These are phyloP conservation scores for Orientallactaga bullata DNA, from an alignment of 2,113 vertebrate species.

Conservation along the genomic window DNA sequence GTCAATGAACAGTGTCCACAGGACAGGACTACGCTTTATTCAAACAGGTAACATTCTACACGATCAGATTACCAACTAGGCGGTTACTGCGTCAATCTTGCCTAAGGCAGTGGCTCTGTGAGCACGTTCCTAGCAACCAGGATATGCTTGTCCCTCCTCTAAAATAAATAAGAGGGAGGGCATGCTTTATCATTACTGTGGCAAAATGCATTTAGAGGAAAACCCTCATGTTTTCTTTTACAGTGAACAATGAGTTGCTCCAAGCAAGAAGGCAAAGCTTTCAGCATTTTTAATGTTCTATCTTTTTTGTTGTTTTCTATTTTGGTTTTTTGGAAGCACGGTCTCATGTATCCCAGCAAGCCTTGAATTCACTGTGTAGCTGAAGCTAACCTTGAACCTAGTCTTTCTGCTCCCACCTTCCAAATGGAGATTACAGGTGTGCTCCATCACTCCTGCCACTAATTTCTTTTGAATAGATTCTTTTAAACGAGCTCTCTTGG, in stretches of 20 bases:
- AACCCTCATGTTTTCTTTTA: not conserved
- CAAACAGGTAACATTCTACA: slow-evolving; percentile 83
- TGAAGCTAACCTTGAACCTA: not conserved
- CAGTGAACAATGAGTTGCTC: not conserved
- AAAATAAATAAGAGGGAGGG: not conserved
- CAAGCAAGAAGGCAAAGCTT: slow-evolving; percentile 21
- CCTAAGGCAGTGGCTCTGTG: not conserved
- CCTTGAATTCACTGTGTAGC: not conserved
- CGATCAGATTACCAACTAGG: not conserved
- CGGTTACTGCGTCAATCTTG: not conserved
- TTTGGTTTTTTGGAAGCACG: not conserved
- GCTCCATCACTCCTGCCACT: too few species aligned
- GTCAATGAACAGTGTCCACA: slow-evolving; percentile 85
- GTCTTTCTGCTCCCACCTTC: too few species aligned
- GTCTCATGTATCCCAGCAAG: not conserved
- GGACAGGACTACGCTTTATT: slow-evolving; percentile 88
- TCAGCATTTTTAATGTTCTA: slow-evolving; percentile 17
- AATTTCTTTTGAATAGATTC: slow-evolving; percentile 8
- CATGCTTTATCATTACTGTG: not conserved
- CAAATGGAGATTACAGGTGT: too few species aligned
- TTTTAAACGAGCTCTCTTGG: not conserved
- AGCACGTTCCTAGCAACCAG: not conserved
- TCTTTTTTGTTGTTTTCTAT: not conserved
- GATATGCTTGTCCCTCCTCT: not conserved
- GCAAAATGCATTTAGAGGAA: not conserved